Conservation (phyloP, 1,140 invertebrate genomes). For the Venturia canescens region DNA sequence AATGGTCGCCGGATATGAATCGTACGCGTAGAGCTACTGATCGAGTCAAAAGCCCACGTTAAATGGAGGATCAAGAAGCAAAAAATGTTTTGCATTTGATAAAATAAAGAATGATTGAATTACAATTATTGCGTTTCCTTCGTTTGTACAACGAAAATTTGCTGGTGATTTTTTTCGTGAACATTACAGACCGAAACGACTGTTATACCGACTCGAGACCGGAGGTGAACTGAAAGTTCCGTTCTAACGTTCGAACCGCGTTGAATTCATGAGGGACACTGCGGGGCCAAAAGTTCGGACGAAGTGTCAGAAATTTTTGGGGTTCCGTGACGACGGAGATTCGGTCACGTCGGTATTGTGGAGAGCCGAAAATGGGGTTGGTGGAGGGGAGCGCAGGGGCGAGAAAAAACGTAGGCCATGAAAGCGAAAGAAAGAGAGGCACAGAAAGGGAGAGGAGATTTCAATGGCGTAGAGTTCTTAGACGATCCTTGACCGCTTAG, state of each 20-base stretch:
- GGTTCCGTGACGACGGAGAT: not conserved
- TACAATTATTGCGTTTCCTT: no score
- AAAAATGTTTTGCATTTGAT: no score
- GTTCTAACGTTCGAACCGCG: conserved; percentile 5
- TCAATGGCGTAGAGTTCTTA: conserved; percentile 26
- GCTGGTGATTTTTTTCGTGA: not conserved
- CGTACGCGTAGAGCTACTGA: no score
- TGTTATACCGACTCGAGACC: not conserved
- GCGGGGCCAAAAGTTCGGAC: not conserved
- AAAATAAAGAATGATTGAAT: no score
- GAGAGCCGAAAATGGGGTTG: conserved; percentile 29
- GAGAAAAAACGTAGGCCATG: conserved; percentile 37
- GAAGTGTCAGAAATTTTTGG: conserved; percentile 4
- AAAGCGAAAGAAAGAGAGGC: conserved; percentile 14
- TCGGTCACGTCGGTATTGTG: conserved; percentile 12
- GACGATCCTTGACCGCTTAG: conserved; percentile 48
- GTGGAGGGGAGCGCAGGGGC: conserved; percentile 11
- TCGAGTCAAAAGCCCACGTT: no score
- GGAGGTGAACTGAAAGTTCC: not conserved
- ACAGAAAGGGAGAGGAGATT: conserved; percentile 42
- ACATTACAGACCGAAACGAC: not conserved
- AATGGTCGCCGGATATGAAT: no score
- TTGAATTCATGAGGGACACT: conserved; percentile 8
- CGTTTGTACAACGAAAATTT: not conserved
- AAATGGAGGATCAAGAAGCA: no score